Evolutionary conservation across 1,140 invertebrate genomes (phyloP).

Genomic region (Bombus polaris): DNA sequence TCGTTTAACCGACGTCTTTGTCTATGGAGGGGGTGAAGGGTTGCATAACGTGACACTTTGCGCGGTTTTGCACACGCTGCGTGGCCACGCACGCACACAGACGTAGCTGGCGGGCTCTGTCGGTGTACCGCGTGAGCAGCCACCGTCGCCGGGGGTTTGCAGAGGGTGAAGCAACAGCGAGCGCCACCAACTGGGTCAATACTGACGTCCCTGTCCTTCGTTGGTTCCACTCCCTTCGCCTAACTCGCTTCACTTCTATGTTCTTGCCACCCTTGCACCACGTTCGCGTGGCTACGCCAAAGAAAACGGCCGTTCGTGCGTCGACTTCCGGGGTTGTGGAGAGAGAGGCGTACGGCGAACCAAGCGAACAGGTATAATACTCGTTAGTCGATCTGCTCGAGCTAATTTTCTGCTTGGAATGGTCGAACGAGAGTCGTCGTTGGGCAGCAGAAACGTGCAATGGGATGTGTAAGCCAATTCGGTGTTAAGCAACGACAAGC

Average conservation of each 20-base stretch:
- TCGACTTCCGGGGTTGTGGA: constrained; percentile 15
- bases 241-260: constrained; percentile 1
- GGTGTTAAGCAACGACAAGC: no score
- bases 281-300: constrained; percentile 5
- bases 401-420: neutral
- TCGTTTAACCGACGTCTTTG: constrained; percentile 22
- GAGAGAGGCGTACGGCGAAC: neutral
- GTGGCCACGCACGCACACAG: neutral
- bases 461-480: neutral
- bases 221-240: neutral
- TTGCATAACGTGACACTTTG: constrained; percentile 40
- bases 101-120: neutral
- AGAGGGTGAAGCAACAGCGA: constrained; percentile 60
- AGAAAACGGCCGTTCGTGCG: constrained; percentile 29
- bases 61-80: neutral
- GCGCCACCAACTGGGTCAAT: constrained; percentile 75
- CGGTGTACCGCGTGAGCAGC: constrained; percentile 33
- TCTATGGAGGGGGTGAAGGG: neutral
- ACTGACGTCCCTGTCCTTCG: constrained; percentile 70
- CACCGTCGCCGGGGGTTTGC: constrained; percentile 30
- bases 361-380: neutral
- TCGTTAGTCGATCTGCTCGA: neutral
- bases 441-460: neutral
- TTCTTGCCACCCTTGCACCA: neutral
- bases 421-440: neutral